phyloP scores from a whole-genome alignment of 2,113 vertebrate genomes.

The Nerophis ophidion region DNA sequence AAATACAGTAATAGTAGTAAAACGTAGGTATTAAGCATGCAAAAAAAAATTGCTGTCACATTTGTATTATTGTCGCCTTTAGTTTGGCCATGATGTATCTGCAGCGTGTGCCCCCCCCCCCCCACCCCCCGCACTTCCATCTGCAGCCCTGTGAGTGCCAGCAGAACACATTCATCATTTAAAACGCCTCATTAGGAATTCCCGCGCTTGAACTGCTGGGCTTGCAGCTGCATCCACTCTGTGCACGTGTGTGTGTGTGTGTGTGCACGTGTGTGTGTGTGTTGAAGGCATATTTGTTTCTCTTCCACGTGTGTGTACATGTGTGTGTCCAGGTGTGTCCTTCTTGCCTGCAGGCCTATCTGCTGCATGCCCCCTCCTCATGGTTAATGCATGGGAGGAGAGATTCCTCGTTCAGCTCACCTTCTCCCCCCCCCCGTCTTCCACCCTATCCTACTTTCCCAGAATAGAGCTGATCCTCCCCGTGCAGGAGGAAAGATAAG shows the following conservation, averaged over 20 bases:
- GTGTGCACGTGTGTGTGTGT: neutral
- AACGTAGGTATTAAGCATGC: neutral
- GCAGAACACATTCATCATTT: slow-evolving; percentile 42
- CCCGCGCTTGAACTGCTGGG: slow-evolving; percentile 24
- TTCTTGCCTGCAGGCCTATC: slow-evolving; percentile 22
- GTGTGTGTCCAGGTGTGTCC: slow-evolving; percentile 20
- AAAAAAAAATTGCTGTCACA: neutral
- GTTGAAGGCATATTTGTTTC: neutral
- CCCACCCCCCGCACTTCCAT: neutral
- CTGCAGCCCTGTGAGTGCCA: slow-evolving; percentile 15
- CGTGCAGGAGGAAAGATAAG: slow-evolving; percentile 22
- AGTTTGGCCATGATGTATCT: neutral
- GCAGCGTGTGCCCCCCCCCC: neutral
- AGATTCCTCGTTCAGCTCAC: slow-evolving; percentile 25
- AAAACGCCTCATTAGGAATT: slow-evolving; percentile 47
- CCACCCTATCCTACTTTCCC: slow-evolving; percentile 11
- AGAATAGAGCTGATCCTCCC: slow-evolving; percentile 38
- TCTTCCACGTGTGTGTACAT: neutral
- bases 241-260: neutral
- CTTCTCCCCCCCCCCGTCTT: neutral
- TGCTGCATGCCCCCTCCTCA: slow-evolving; percentile 31
- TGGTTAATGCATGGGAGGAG: slow-evolving; percentile 52
- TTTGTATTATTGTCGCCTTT: neutral
- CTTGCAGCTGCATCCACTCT: slow-evolving; percentile 19
- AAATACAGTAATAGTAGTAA: too few species aligned